These are phyloP conservation scores for Armadillidium nasatum DNA, from an alignment of 1,140 invertebrate species.

Conservation along the genomic window DNA sequence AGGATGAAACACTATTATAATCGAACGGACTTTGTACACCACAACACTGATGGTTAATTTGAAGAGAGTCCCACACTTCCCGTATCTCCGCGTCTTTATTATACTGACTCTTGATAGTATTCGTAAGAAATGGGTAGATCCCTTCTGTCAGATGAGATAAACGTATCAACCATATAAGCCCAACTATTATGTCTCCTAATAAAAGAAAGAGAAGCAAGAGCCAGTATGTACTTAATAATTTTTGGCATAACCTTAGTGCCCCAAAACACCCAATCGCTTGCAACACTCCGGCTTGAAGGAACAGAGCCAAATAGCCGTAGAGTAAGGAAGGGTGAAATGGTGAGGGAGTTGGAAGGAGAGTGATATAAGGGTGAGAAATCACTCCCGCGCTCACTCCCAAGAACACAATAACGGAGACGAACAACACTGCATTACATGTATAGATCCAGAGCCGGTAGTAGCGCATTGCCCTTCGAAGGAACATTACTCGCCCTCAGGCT, in stretches of 20 bases:
- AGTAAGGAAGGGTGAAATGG: conserved; percentile 74
- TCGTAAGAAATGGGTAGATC: conserved; percentile 54
- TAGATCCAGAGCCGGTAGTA: conserved; percentile 91
- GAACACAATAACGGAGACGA: conserved; percentile 74
- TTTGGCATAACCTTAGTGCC: conserved; percentile 69
- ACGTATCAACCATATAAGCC: conserved; percentile 78
- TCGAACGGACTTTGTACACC: conserved; percentile 67
- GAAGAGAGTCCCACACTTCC: conserved; percentile 72
- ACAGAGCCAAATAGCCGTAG: conserved; percentile 74
- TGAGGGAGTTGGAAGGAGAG: conserved; percentile 48
- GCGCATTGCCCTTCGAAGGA: conserved; percentile 50
- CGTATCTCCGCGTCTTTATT: conserved; percentile 65
- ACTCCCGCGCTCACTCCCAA: conserved; percentile 68
- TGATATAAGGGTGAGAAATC: conserved; percentile 55
- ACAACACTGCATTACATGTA: conserved; percentile 79
- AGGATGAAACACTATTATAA: conserved; percentile 50
- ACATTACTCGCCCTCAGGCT: conserved; percentile 48
- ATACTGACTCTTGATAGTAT: conserved; percentile 56
- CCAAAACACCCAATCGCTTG: conserved; percentile 71
- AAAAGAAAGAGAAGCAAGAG: conserved; percentile 70
- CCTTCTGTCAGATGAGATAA: conserved; percentile 69
- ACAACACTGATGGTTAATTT: conserved; percentile 70
- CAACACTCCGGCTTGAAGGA: conserved; percentile 59
- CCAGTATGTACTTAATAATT: conserved; percentile 77
- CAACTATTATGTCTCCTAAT: conserved; percentile 75